Evolutionary conservation across 2,113 vertebrate genomes (phyloP), one percentile per base, ranked within the genome.

Genomic region (Syrrhaptes paradoxus): DNA sequence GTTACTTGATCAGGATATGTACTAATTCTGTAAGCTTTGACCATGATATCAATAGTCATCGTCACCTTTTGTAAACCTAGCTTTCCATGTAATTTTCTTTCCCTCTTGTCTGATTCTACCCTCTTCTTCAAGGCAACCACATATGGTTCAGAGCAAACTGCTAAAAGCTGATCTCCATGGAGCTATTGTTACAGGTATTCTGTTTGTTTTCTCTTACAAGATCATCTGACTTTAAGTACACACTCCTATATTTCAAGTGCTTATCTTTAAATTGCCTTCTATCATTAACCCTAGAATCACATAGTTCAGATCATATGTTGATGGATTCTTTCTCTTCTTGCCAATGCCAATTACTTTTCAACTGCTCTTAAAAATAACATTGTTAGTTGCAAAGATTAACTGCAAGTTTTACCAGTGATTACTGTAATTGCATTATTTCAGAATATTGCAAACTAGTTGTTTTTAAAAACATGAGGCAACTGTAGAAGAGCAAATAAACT

Each of bases 101-200:
- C 29, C 7, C 6, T 54, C 20, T 19, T 36, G 13, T 54, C 52
- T 80, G 26, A 68, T 72, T n/a, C 11, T 3, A 4, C 73, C 7
- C 52, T 62, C 65, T 75, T 85, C 79, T 85, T 51, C 20, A 92
- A 99, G 99, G 91, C 98, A 98, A 73, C 99, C 98, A 26, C 98
- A 99, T 82, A 90, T 97, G 93, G 95, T 99, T 95, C 99, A 99
- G 92, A 73, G 97, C 95, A 99, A 99, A 89, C 97, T 99, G 54
- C 93, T 99, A 17, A 99, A 99, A 96, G 99, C 99, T 22, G 99
- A 99, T 94, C 98, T 99, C 93, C 99, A 99, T 2, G 99, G 99
- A 26, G 99, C 99, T 68, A 88, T 99, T 36, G 89, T 99, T 85
- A 98, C 98, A 98, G 99, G 99, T 99, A 96, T 32, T 54, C 32